phyloP scores from a whole-genome alignment of 2,888 invertebrate species.

The Polyommatus icarus region DNA sequence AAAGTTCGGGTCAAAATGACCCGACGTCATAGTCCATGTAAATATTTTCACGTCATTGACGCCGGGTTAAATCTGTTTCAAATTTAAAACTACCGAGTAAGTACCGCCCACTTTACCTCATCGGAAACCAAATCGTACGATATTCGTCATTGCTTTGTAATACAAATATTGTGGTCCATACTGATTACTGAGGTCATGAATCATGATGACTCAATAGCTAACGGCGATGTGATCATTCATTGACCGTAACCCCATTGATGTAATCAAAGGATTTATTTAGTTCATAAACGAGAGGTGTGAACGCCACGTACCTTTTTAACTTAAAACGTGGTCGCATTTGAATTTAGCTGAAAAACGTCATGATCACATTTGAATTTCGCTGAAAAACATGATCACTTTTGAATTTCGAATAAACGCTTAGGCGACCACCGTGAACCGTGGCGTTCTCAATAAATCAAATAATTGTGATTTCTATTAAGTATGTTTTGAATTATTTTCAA shows the following conservation, averaged over 20 bases:
- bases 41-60: too few species aligned
- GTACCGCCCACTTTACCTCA: neutral
- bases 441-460: too few species aligned
- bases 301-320: neutral
- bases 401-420: too few species aligned
- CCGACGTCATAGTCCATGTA: too few species aligned
- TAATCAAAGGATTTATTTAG: neutral
- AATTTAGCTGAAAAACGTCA: neutral
- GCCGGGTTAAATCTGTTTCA: neutral
- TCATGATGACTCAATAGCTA: neutral
- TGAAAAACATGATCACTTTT: neutral
- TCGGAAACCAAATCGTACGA: constrained; percentile 2
- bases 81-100: neutral
- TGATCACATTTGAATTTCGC: too few species aligned
- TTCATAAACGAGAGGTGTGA: neutral
- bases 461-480: too few species aligned
- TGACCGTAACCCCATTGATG: neutral
- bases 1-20: too few species aligned
- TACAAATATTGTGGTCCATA: neutral
- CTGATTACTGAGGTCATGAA: neutral
- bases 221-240: constrained; percentile 4
- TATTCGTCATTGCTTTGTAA: neutral
- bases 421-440: too few species aligned
- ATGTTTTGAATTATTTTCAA: too few species aligned
- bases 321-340: neutral